Base-by-base conservation (phyloP, 1,140 invertebrate genomes). In the Bilobella aurantiaca region DNA sequence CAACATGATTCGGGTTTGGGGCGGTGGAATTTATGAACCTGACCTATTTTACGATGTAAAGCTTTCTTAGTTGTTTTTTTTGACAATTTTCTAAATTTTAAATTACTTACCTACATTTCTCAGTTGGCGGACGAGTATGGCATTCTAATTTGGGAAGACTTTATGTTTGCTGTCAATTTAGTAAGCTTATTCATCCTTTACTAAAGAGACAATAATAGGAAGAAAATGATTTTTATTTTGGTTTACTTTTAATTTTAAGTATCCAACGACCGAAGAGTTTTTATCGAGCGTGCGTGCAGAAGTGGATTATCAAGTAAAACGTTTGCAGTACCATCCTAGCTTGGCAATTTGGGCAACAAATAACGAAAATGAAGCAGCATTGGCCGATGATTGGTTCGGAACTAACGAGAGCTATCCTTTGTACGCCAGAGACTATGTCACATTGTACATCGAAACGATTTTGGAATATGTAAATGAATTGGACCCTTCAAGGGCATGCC, bases 1-100 rank as follows among this genome's bases (percentile, higher is more conserved):
- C 87, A 95, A 96, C 75, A 91, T 93, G 84, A 76, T 99, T 0
- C 80, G 96, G 21, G 89, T 99, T 0, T 99, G 96, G 96, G 96
- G 96, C 25, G 96, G 96, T 37, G 96, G 96, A 53, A 79, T 93
- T 1, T 99, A 98, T 74, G 95, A 98, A 76, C 85, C 85, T 0
- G 91, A 98, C 69, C 81, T 84, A 30, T 98, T 98, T 76, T 99
- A 98, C 76, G 81, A 90, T 60, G 76, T 89, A 29, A 79, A 79
- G 2, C 47, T n/a, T n/a, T n/a, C n/a, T n/a, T n/a, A n/a, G n/a
- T n/a, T n/a, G n/a, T n/a, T n/a, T n/a, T n/a, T n/a, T n/a, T n/a
- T n/a, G n/a, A n/a, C n/a, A n/a, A n/a, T n/a, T n/a, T n/a, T n/a
- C n/a, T n/a, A n/a, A n/a, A n/a, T n/a, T n/a, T n/a, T n/a, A n/a